These are phyloP conservation scores for Mesitornis unicolor DNA, from an alignment of 2,113 vertebrate genomes.

Conservation along the genomic window DNA sequence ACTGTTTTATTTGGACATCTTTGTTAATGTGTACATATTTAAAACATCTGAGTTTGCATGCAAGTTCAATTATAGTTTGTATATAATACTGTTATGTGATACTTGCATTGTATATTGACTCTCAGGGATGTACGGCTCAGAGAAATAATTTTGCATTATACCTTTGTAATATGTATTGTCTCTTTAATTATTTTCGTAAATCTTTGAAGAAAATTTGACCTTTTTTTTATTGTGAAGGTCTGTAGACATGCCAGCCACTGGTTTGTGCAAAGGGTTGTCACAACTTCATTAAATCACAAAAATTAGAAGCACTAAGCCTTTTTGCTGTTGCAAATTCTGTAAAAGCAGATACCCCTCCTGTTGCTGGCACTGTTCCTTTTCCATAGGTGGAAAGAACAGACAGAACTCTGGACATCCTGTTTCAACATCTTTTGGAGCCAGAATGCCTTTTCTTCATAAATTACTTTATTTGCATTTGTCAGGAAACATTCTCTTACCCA, in stretches of 20 bases:
- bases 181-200: background rate
- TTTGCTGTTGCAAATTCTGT: background rate
- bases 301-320: background rate
- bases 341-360: background rate
- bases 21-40: background rate
- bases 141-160: background rate
- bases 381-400: constrained; percentile 11
- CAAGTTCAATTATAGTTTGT: background rate
- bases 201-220: background rate
- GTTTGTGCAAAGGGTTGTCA: background rate
- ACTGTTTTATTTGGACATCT: background rate
- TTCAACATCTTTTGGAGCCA: background rate
- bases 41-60: background rate
- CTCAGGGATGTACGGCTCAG: background rate
- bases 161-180: background rate
- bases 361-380: background rate
- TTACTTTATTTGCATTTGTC: background rate
- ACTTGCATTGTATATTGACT: background rate
- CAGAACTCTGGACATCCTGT: constrained; percentile 29
- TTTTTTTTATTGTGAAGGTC: background rate
- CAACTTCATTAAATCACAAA: background rate
- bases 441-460: background rate
- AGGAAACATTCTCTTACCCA: constrained; percentile 4
- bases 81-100: background rate
- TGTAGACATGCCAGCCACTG: background rate